These are phyloP conservation scores for Maccullochella peelii DNA, from an alignment of 2,113 vertebrate genomes.

Conservation along the genomic window DNA sequence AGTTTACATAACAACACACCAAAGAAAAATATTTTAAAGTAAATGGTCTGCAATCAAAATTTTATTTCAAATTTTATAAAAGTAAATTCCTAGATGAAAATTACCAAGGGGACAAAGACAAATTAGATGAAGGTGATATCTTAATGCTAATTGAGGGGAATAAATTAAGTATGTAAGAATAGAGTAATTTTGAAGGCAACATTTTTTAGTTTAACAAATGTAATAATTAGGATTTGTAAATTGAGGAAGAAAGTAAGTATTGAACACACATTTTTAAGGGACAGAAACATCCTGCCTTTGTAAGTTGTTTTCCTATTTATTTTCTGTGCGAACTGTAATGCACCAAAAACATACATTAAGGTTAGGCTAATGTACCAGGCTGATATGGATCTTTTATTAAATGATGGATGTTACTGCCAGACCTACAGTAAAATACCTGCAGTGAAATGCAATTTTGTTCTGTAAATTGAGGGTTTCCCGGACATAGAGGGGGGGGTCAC, in stretches of 20 bases:
- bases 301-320: neutral
- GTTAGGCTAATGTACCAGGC: neutral
- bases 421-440: neutral
- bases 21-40: too few species aligned
- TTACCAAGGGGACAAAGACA: too few species aligned
- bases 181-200: neutral
- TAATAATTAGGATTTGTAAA: neutral
- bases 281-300: neutral
- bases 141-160: neutral
- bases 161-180: neutral
- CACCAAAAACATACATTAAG: neutral
- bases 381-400: neutral
- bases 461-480: conserved; percentile 4
- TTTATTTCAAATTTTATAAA: neutral
- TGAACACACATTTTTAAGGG: neutral
- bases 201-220: neutral
- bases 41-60: neutral
- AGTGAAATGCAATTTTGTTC: neutral
- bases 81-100: neutral
- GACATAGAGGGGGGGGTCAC: neutral
- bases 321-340: neutral
- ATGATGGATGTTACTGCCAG: neutral
- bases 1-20: neutral
- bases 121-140: neutral
- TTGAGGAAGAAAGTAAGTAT: neutral